A percentile compares a stretch with the other conserved stretches of the same genome.
Conservation (phyloP, 2,888 invertebrate genomes). For the Aproaerema taeniolella region DNA sequence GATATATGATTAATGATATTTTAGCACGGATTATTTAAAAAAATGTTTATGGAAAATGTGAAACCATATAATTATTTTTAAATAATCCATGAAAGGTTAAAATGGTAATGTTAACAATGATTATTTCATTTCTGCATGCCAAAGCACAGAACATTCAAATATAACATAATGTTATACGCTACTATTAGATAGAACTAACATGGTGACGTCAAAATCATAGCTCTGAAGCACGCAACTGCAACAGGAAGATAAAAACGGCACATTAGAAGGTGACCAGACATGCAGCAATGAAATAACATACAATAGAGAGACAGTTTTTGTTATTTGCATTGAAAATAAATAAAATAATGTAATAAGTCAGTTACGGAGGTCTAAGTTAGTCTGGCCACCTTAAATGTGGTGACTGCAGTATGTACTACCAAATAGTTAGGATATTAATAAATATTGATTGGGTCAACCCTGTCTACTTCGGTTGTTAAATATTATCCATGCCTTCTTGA, state of each 20-base stretch:
- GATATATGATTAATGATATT: constrained; percentile 53
- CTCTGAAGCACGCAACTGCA: constrained; percentile 48
- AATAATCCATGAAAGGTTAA: constrained; percentile 41
- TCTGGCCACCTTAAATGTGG: constrained; percentile 72
- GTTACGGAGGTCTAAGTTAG: constrained; percentile 20
- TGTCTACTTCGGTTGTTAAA: constrained; percentile 61
- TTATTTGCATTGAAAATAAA: neutral
- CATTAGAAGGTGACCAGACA: constrained; percentile 72
- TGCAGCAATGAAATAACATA: constrained; percentile 63
- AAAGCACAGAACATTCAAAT: constrained; percentile 65
- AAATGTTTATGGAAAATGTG: constrained; percentile 9
- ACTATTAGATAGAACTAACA: constrained; percentile 42
- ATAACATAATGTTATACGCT: constrained; percentile 54
- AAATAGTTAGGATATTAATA: constrained; percentile 33
- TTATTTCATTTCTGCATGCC: constrained; percentile 75
- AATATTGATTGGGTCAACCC: constrained; percentile 49
- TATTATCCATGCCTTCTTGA: constrained; percentile 52
- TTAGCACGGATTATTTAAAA: constrained; percentile 14
- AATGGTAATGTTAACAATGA: constrained; percentile 44
- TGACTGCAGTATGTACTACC: constrained; percentile 57
- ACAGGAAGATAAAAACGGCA: constrained; percentile 36
- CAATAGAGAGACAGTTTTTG: constrained; percentile 12
- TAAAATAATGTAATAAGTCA: too few species aligned
- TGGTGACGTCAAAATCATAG: constrained; percentile 42
- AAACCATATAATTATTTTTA: constrained; percentile 23